These are phyloP conservation scores for Polymixis lichenea DNA, from an alignment of 2,888 invertebrate genomes.

Conservation along the genomic window DNA sequence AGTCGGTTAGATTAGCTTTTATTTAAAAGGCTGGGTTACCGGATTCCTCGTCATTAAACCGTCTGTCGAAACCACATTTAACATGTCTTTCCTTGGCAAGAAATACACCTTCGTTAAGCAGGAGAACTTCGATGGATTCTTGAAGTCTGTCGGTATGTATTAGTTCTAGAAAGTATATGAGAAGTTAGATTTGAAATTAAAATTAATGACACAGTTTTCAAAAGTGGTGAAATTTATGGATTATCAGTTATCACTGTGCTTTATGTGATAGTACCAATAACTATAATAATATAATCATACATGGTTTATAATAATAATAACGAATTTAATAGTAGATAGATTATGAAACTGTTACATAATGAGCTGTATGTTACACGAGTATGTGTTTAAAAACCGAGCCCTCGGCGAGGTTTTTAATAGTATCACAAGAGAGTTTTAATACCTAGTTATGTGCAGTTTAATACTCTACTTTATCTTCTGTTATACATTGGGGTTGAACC, in stretches of 20 bases:
- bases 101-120: slow-evolving; percentile 67
- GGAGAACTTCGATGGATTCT: slow-evolving; percentile 73
- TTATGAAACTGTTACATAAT: too few relatives aligned
- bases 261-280: too few relatives aligned
- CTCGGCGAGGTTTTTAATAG: too few relatives aligned
- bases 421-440: too few relatives aligned
- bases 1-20: slow-evolving; percentile 12
- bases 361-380: too few relatives aligned
- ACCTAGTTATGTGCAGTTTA: too few relatives aligned
- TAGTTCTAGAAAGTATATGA: not conserved
- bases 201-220: not conserved
- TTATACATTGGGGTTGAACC: too few relatives aligned
- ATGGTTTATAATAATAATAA: not conserved
- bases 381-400: too few relatives aligned
- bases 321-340: too few relatives aligned
- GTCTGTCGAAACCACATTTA: slow-evolving; percentile 5
- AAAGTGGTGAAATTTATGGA: not conserved
- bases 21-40: slow-evolving; percentile 20
- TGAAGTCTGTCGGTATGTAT: slow-evolving; percentile 69
- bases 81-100: slow-evolving; percentile 73
- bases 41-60: not conserved
- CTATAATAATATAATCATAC: too few relatives aligned
- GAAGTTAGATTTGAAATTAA: not conserved
- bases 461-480: too few relatives aligned
- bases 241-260: too few relatives aligned